phyloP scores from a whole-genome alignment of 2,888 invertebrate species.

The Oasisia sp. region DNA sequence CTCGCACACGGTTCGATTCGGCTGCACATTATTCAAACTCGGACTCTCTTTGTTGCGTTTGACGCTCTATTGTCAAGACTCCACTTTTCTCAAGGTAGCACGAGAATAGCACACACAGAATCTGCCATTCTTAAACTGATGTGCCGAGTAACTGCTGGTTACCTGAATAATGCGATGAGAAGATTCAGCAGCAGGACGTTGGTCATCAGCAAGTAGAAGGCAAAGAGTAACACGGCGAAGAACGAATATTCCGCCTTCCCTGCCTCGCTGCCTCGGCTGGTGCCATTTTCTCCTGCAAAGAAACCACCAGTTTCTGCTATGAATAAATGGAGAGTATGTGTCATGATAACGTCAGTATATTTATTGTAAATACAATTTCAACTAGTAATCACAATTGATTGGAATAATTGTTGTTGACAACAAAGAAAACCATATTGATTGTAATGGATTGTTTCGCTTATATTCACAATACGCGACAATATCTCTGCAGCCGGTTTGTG shows the following conservation, averaged over 20 bases:
- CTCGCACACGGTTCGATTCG: too few relatives aligned
- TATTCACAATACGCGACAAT: background rate
- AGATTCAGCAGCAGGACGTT: background rate
- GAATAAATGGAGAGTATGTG: background rate
- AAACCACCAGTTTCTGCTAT: background rate
- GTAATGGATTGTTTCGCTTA: background rate
- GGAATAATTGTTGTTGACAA: background rate
- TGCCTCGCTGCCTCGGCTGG: background rate
- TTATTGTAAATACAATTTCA: background rate
- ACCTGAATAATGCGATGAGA: constrained; percentile 3
- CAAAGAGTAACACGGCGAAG: background rate
- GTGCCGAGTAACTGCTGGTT: background rate
- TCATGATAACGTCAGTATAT: background rate
- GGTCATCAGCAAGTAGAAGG: background rate
- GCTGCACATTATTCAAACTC: too few relatives aligned
- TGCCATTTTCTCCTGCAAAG: background rate
- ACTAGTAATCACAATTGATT: background rate
- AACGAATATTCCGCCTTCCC: background rate
- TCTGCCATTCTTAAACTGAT: background rate
- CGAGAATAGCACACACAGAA: background rate
- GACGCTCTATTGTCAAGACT: too few relatives aligned
- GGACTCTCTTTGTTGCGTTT: too few relatives aligned
- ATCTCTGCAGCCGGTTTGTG: background rate
- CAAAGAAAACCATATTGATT: background rate
- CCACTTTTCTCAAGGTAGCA: too few relatives aligned